Conservation (phyloP, 2,797 vertebrate species). For the Oophaga sylvatica region DNA sequence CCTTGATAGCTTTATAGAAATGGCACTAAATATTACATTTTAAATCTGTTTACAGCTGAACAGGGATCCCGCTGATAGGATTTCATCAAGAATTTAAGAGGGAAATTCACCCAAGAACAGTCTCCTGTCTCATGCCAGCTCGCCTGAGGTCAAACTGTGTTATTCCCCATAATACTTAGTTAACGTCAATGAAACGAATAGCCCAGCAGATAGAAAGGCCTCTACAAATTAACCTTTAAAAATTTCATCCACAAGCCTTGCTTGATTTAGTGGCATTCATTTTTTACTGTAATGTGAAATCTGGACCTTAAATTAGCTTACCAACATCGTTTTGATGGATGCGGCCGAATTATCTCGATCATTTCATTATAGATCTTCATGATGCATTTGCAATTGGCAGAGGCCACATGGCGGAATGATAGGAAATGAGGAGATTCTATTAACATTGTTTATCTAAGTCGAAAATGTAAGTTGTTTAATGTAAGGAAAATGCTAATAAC, state of each 20-base stretch:
- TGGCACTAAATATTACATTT: conserved; percentile 82
- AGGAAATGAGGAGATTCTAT: background rate
- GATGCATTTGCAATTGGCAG: conserved; percentile 12
- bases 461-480: background rate
- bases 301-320: conserved; percentile 49
- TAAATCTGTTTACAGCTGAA: conserved; percentile 84
- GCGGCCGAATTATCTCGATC: conserved; percentile 30
- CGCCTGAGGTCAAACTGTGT: conserved; percentile 78
- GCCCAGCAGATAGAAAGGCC: conserved; percentile 75
- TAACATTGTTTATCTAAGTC: background rate
- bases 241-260: conserved; percentile 50
- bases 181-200: conserved; percentile 85
- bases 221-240: conserved; percentile 60
- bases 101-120: conserved; percentile 84
- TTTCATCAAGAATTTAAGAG: conserved; percentile 93
- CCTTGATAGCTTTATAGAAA: conserved; percentile 79
- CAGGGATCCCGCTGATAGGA: conserved; percentile 84
- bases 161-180: conserved; percentile 77
- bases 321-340: conserved; percentile 32
- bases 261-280: conserved; percentile 52
- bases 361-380: conserved; percentile 37
- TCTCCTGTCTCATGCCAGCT: conserved; percentile 73
- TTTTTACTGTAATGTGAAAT: conserved; percentile 49
- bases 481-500: background rate
- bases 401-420: background rate